Evolutionary conservation across 2,888 invertebrate species (phyloP).

Genomic region (Heteropelma amictum): DNA sequence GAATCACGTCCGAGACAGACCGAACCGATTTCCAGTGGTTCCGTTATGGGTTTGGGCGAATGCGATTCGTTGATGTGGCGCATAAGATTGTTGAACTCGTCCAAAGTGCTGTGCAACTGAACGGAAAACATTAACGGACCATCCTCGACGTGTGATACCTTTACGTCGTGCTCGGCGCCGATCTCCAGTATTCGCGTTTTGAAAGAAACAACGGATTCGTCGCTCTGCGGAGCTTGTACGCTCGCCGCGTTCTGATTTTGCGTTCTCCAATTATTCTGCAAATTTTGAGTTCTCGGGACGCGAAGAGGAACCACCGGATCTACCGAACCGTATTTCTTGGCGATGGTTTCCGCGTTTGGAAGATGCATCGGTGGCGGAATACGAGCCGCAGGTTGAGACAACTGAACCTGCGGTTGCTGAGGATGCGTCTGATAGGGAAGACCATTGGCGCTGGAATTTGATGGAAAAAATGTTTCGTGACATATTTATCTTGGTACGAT

Average conservation of each 20-base stretch:
- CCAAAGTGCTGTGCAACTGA: slow-evolving; percentile 83
- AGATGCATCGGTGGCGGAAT: background rate
- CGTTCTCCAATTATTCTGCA: slow-evolving; percentile 32
- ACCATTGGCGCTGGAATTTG: too few species aligned
- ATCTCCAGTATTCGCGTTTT: slow-evolving; percentile 77
- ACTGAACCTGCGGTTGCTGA: background rate
- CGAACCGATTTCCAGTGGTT: slow-evolving; percentile 86
- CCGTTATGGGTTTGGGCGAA: slow-evolving; percentile 81
- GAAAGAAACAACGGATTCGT: slow-evolving; percentile 72
- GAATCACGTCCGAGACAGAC: slow-evolving; percentile 88
- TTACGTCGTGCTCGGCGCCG: slow-evolving; percentile 83
- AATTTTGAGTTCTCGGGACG: background rate
- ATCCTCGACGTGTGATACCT: slow-evolving; percentile 88
- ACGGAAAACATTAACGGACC: slow-evolving; percentile 89
- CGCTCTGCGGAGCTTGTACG: too few species aligned
- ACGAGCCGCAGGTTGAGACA: background rate
- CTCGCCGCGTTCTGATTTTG: background rate
- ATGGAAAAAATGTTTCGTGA: too few species aligned
- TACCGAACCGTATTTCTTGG: background rate
- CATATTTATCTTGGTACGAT: too few species aligned
- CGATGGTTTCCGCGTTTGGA: background rate
- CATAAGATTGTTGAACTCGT: slow-evolving; percentile 84
- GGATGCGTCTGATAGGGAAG: background rate
- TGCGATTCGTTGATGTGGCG: slow-evolving; percentile 83
- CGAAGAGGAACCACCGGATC: background rate